Evolutionary conservation across 2,797 vertebrate genomes (phyloP), one percentile per base, ranked within the genome.

Genomic region (Phalanger gymnotis): DNA sequence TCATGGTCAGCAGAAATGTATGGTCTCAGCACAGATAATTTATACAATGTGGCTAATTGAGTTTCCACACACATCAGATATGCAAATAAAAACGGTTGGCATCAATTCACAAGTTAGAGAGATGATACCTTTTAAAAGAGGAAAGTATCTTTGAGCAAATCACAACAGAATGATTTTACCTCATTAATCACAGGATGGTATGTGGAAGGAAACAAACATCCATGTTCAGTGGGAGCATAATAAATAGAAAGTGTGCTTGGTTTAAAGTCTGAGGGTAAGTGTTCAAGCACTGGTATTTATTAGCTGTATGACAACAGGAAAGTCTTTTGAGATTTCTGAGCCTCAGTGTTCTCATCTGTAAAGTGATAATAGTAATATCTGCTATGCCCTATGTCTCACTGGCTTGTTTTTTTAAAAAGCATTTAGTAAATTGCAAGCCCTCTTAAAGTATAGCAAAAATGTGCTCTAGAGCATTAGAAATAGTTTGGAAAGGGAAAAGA

Each of bases 31-130:
- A 28, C n/a, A 13, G 52, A 58, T 90, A 95, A 61, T 40, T 87
- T 66, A 40, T 13, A 90, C 11, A 94, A 93, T 19, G 95, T 96
- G 92, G 34, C 27, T 53, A 91, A 87, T 57, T 40, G 40, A 61
- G 9, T 61, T 91, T 94, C n/a, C 14, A 90, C 2, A 56, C 90
- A 58, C 5, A 54, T 90, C n/a, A 96, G 92, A 92, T 55, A 28
- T 5, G 51, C 31, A 94, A 93, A 61, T 94, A n/a, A 94, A 93
- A 94, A 94, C n/a, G 9, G 47, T 51, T 57, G 92, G 55, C 30
- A 92, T 61, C 57, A 47, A 91, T 53, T 91, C 34, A 94, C 53
- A 73, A 0, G 0, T 91, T 87, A 58, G 92, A 96, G 90, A 57
- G 12, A 51, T 91, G 22, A 22, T 34, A 31, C 12, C 12, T 93